Evolutionary conservation across 2,113 vertebrate genomes (phyloP).

Genomic region (Mus pahari): DNA sequence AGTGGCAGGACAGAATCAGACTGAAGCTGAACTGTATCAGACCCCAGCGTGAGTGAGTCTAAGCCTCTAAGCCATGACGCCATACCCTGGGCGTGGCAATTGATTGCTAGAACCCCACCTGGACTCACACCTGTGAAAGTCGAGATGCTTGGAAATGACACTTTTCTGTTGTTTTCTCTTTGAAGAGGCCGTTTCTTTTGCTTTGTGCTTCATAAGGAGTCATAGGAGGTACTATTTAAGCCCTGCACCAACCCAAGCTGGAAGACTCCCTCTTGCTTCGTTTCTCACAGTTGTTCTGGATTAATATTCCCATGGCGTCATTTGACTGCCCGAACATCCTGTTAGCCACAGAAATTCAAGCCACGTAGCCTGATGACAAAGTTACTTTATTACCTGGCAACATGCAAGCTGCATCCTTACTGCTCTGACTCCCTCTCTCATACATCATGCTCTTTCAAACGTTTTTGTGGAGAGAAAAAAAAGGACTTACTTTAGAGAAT

Average conservation of each 20-base stretch:
- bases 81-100: not conserved
- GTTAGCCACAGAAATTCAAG: not conserved
- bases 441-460: not conserved
- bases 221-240: not conserved
- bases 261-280: not conserved
- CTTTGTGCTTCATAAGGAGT: not conserved
- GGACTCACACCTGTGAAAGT: not conserved
- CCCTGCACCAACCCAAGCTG: not conserved
- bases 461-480: too few species aligned
- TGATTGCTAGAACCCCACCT: not conserved
- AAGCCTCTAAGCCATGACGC: not conserved
- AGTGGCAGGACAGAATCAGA: not conserved
- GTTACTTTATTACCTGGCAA: not conserved
- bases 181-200: not conserved
- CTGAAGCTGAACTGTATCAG: not conserved
- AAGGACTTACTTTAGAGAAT: not conserved
- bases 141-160: not conserved
- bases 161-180: not conserved
- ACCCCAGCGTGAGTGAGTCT: not conserved
- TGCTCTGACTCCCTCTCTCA: not conserved
- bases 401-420: not conserved
- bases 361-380: not conserved
- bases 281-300: not conserved
- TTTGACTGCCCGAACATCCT: not conserved
- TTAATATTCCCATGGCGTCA: not conserved